These are phyloP conservation scores for Ostrea denselamellosa DNA, from an alignment of 1,140 invertebrate species.

Conservation along the genomic window DNA sequence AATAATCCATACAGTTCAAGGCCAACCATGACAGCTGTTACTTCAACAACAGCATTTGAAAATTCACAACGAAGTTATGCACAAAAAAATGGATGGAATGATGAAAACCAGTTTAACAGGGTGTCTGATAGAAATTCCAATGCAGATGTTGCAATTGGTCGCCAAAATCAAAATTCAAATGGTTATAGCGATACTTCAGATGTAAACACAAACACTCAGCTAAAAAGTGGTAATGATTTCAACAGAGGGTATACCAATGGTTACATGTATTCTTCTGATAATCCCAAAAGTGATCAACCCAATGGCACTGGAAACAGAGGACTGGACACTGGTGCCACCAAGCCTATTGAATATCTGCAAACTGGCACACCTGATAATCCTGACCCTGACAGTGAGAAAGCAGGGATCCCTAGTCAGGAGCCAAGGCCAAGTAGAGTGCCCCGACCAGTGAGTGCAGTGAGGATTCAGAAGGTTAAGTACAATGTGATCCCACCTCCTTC, in stretches of 20 bases:
- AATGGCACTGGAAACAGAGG: neutral
- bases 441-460: constrained; percentile 42
- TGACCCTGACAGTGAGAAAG: neutral
- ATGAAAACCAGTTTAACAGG: constrained; percentile 32
- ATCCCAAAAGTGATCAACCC: constrained; percentile 21
- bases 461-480: constrained; percentile 21
- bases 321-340: neutral
- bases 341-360: constrained; percentile 53
- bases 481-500: constrained; percentile 32
- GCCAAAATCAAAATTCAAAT: constrained; percentile 4
- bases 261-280: constrained; percentile 6
- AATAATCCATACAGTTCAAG: constrained; percentile 53
- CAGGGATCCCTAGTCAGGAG: neutral
- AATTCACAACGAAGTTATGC: constrained; percentile 42
- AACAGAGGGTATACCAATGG: constrained; percentile 15
- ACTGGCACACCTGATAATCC: constrained; percentile 45
- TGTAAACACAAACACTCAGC: neutral
- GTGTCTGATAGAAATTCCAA: neutral
- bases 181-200: neutral
- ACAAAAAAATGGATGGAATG: constrained; percentile 49
- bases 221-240: neutral
- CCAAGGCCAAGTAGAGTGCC: constrained; percentile 46
- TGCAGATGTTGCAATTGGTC: neutral
- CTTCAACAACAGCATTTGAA: constrained; percentile 55
- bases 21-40: constrained; percentile 56